A percentile compares a stretch with the other conserved stretches of the same genome.
Evolutionary conservation across 2,113 vertebrate genomes (phyloP).

Genomic region (Podarcis cretensis): DNA sequence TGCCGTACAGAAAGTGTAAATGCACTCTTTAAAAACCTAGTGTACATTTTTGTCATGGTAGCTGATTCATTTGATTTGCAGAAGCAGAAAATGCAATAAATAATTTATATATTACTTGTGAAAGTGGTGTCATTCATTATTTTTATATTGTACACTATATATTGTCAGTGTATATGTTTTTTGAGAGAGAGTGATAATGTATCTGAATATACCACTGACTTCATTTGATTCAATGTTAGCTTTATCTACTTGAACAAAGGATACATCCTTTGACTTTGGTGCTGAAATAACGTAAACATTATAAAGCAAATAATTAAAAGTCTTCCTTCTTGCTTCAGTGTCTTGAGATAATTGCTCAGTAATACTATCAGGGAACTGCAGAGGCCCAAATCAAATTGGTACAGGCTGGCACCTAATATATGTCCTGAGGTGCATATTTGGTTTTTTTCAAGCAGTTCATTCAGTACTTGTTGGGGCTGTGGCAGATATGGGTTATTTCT

Average conservation of each 20-base stretch:
- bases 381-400: background rate
- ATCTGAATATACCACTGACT: background rate
- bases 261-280: too few relatives aligned
- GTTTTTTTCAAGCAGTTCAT: background rate
- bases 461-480: background rate
- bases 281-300: too few relatives aligned
- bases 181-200: too few relatives aligned
- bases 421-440: background rate
- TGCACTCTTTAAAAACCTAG: background rate
- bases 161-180: too few relatives aligned
- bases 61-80: background rate
- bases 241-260: too few relatives aligned
- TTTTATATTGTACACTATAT: too few relatives aligned
- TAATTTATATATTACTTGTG: background rate
- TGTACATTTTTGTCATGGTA: background rate
- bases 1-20: background rate
- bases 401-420: background rate
- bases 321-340: too few relatives aligned
- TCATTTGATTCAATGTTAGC: background rate
- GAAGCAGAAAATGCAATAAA: background rate
- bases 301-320: too few relatives aligned
- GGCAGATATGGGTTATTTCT: background rate
- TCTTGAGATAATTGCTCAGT: too few relatives aligned
- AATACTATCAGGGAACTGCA: background rate
- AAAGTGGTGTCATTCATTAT: background rate